Percentiles rank a stretch among this genome's conserved stretches.
These are phyloP conservation scores for Teleiodes luculella DNA, from an alignment of 2,888 invertebrate genomes.

Conservation along the genomic window DNA sequence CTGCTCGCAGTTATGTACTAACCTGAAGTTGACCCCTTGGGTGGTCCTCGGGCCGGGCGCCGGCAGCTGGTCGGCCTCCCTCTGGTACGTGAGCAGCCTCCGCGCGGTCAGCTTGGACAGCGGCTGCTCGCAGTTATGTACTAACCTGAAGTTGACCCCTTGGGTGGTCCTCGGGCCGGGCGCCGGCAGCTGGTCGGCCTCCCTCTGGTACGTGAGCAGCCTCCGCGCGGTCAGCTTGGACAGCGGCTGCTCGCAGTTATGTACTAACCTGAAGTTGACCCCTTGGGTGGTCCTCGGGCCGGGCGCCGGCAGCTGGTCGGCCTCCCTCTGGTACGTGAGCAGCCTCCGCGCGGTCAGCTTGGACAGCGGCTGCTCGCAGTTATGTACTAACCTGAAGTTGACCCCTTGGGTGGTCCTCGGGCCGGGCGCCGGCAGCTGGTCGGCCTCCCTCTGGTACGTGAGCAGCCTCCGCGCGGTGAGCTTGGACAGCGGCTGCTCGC, in stretches of 20 bases:
- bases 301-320: slow-evolving; percentile 34
- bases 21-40: slow-evolving; percentile 19
- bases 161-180: no score
- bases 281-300: background rate
- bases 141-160: slow-evolving; percentile 56
- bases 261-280: background rate
- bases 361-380: slow-evolving; percentile 90
- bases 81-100: slow-evolving; percentile 91
- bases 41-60: no score
- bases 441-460: slow-evolving; percentile 88
- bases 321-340: slow-evolving; percentile 89
- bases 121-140: slow-evolving; percentile 93
- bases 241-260: slow-evolving; percentile 50
- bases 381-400: slow-evolving; percentile 59
- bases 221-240: slow-evolving; percentile 90
- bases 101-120: slow-evolving; percentile 84
- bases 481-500: slow-evolving; percentile 72
- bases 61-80: slow-evolving; percentile 63
- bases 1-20: slow-evolving; percentile 85
- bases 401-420: background rate
- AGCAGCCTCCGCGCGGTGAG: slow-evolving; percentile 89
- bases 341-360: slow-evolving; percentile 87
- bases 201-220: slow-evolving; percentile 91
- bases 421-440: background rate
- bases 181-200: slow-evolving; percentile 42